A percentile compares a stretch with the other conserved stretches of the same genome.
phyloP scores from a whole-genome alignment of 1,140 invertebrate species.

The Archivesica marissinica region DNA sequence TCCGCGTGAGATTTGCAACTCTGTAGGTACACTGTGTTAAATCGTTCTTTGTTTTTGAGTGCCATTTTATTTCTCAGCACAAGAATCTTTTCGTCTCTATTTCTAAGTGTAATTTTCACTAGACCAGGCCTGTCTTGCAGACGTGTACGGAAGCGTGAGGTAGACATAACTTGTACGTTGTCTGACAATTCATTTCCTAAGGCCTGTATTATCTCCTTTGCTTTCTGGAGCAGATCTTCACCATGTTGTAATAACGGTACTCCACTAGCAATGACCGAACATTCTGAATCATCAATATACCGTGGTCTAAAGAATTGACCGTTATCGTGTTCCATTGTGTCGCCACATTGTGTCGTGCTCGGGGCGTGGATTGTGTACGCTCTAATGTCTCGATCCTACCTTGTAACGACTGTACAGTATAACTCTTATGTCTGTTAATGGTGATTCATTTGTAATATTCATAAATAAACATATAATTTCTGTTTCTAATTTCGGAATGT shows the following conservation, averaged over 20 bases:
- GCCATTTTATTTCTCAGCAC: conserved; percentile 2
- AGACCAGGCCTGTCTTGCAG: neutral
- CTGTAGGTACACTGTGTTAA: neutral
- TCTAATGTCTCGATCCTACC: too few species aligned
- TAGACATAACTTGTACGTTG: neutral
- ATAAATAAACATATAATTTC: too few species aligned
- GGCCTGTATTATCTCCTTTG: neutral
- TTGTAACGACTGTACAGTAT: too few species aligned
- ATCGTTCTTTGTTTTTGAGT: neutral
- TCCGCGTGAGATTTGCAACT: neutral
- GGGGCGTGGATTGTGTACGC: too few species aligned
- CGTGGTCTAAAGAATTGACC: too few species aligned
- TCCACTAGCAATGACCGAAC: neutral
- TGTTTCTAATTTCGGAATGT: too few species aligned
- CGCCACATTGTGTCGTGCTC: too few species aligned
- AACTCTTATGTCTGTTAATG: too few species aligned
- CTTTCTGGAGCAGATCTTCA: neutral
- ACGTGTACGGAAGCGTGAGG: neutral
- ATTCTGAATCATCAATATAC: neutral
- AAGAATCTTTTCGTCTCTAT: neutral
- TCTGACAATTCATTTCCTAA: neutral
- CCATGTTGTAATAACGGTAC: neutral
- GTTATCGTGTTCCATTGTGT: too few species aligned
- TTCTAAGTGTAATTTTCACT: neutral
- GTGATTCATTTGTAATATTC: too few species aligned